Evolutionary conservation across 2,797 vertebrate genomes (phyloP), one percentile per base, ranked within the genome.

Genomic region (Sphenodon punctatus): DNA sequence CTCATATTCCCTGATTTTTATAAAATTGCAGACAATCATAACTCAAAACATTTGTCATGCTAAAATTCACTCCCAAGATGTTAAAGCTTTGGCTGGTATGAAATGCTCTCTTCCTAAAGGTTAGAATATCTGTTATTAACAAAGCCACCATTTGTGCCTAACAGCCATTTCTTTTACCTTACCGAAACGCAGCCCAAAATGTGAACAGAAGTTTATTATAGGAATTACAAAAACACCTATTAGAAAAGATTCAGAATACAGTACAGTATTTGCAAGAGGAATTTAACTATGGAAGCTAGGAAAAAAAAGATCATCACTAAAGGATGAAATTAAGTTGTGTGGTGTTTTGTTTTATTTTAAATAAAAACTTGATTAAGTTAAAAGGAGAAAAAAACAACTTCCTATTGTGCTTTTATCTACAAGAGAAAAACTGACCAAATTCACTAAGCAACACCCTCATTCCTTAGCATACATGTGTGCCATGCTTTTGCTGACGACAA

Each of bases 91-190:
- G 4, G 30, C 1, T n/a, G 3, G 5, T 0, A 2, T 67, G 71
- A 65, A 71, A 49, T 45, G n/a, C 48, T 69, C 10, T 80, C 64
- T 75, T 46, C 71, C 60, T 75, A 82, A 91, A 73, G 80, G 85
- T 63, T 80, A 78, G 73, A 80, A 64, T 76, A 4, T 41, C 79
- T 65, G 59, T 23, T 75, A 55, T 58, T n/a, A 66, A 43, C 12
- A 38, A 25, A n/a, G 53, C 22, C 45, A 69, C 41, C 78, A 34
- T 42, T 60, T 56, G 27, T 43, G 41, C 59, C n/a, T 53, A 78
- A 48, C 25, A 60, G 30, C 53, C 55, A 64, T 43, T 67, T 68
- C 58, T 69, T 68, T 65, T 64, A 48, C 73, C 74, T 84, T 22
- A 75, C 48, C 55, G 34, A 51, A 76, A 42, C 58, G 75, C 3